phyloP scores from a whole-genome alignment of 64 coral and sea anemone genomes.

The Stichodactyla helianthus region DNA sequence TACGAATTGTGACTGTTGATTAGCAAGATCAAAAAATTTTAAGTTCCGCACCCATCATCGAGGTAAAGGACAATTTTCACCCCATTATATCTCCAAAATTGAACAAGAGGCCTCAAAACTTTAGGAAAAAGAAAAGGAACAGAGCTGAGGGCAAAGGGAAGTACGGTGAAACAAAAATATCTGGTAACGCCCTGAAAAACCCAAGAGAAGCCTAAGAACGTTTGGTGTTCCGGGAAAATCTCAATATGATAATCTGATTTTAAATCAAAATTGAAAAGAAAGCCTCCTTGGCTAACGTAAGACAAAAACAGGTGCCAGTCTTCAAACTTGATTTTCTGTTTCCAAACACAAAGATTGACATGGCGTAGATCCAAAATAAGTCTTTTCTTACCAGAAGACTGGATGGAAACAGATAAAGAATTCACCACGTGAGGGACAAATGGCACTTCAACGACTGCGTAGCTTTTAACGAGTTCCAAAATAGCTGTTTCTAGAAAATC shows the following conservation, averaged over 20 bases:
- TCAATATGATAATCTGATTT: slow-evolving; percentile 61
- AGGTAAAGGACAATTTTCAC: slow-evolving; percentile 42
- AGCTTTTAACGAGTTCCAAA: background rate
- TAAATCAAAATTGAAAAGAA: slow-evolving; percentile 46
- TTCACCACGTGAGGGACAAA: slow-evolving; percentile 41
- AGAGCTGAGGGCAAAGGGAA: slow-evolving; percentile 34
- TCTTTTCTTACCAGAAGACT: slow-evolving; percentile 56
- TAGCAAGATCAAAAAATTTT: background rate
- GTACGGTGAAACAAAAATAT: slow-evolving; percentile 43
- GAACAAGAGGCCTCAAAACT: slow-evolving; percentile 31
- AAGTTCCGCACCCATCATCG: slow-evolving; percentile 34
- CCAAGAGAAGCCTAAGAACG: slow-evolving; percentile 36
- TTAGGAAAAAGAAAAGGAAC: slow-evolving; percentile 40
- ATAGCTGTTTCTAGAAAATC: slow-evolving; percentile 32
- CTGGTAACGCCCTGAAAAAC: background rate
- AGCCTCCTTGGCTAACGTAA: background rate
- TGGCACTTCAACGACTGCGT: slow-evolving; percentile 17
- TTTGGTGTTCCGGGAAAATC: slow-evolving; percentile 43
- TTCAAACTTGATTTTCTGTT: slow-evolving; percentile 63
- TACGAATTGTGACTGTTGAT: slow-evolving; percentile 20
- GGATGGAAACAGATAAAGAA: slow-evolving; percentile 59
- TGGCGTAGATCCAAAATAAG: slow-evolving; percentile 60
- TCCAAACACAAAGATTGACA: slow-evolving; percentile 35
- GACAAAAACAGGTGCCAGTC: slow-evolving; percentile 31
- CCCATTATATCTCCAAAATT: slow-evolving; percentile 44